Percentiles rank a stretch among this genome's conserved stretches.
These are phyloP conservation scores for Emys orbicularis DNA, from an alignment of 2,797 vertebrate species.

Conservation along the genomic window DNA sequence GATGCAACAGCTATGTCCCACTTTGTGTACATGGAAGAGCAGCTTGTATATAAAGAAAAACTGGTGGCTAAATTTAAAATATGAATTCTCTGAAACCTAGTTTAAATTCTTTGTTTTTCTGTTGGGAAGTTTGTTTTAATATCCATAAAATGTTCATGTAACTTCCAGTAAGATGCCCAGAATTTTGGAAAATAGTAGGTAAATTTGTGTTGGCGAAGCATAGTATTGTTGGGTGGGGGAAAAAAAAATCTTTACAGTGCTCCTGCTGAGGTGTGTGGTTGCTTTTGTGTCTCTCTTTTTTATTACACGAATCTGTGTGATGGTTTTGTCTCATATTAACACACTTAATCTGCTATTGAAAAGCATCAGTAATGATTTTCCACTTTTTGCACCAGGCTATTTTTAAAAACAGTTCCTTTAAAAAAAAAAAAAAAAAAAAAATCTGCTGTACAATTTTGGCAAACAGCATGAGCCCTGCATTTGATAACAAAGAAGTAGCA, in stretches of 20 bases:
- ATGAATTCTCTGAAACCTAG: background rate
- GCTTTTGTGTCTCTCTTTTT: background rate
- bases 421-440: background rate
- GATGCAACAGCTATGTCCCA: slow-evolving; percentile 4
- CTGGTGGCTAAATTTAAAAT: background rate
- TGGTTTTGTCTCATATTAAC: background rate
- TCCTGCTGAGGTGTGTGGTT: background rate
- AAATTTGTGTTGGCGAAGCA: background rate
- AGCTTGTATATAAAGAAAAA: background rate
- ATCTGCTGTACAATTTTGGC: slow-evolving; percentile 10
- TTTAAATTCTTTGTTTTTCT: background rate
- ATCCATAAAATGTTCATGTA: background rate
- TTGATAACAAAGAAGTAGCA: slow-evolving; percentile 60
- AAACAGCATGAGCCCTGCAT: slow-evolving; percentile 31
- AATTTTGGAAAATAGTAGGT: background rate
- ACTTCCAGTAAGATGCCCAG: background rate
- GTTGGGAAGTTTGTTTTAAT: background rate
- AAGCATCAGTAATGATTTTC: slow-evolving; percentile 29
- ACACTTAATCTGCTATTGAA: background rate
- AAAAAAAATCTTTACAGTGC: background rate
- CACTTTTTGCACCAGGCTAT: background rate
- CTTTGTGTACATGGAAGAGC: background rate
- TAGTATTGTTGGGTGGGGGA: background rate
- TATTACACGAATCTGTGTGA: background rate
- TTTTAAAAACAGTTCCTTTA: slow-evolving; percentile 43